Percentiles rank a stretch among this genome's conserved stretches.
phyloP scores from a whole-genome alignment of 2,113 vertebrate species.

The Penelope pileata region DNA sequence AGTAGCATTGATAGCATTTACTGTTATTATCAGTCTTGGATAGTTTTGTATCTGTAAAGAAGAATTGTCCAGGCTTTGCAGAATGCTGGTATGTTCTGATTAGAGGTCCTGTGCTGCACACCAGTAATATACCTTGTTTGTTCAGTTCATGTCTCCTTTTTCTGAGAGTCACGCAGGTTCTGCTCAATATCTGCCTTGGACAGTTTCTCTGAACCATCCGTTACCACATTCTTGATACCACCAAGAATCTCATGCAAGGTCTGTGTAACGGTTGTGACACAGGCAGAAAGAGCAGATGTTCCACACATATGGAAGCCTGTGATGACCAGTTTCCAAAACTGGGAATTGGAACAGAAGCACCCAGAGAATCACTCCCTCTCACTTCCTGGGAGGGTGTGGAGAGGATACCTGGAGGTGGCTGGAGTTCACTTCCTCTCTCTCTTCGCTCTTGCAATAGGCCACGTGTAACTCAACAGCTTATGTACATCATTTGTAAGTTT shows the following conservation, averaged over 20 bases:
- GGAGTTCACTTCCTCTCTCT: background rate
- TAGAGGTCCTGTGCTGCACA: background rate
- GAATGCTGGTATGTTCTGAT: background rate
- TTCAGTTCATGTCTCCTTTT: background rate
- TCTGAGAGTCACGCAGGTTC: background rate
- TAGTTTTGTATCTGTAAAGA: background rate
- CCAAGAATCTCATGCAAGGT: background rate
- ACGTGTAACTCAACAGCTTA: background rate
- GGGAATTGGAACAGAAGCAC: no score
- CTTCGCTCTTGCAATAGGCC: background rate
- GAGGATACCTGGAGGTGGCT: background rate
- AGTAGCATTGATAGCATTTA: no score
- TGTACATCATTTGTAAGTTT: background rate
- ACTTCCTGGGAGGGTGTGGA: no score
- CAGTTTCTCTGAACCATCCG: background rate
- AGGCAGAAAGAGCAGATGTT: background rate
- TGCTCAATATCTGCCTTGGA: background rate
- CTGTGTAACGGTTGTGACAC: rapidly evolving
- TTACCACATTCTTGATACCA: background rate
- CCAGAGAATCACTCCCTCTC: no score
- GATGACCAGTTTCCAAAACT: background rate
- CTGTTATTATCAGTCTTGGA: background rate
- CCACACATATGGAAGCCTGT: background rate
- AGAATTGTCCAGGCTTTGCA: background rate
- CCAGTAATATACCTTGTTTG: no score